Percentiles rank a stretch among this genome's conserved stretches.
Conservation (phyloP, 2,113 vertebrate genomes). For the Orcinus orca region DNA sequence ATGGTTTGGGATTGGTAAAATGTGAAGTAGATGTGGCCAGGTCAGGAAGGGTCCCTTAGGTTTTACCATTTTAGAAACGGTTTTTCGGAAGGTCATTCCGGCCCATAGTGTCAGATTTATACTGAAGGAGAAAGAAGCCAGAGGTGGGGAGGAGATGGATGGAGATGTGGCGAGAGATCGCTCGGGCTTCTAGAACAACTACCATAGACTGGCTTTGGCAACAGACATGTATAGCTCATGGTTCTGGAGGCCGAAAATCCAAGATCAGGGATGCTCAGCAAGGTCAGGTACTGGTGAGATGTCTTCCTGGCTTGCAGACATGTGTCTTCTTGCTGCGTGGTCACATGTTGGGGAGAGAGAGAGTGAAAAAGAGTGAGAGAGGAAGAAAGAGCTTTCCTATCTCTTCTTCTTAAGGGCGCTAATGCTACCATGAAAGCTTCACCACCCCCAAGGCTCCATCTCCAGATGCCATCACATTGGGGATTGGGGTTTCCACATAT, state of each 20-base stretch:
- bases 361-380: background rate
- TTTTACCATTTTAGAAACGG: too few species aligned
- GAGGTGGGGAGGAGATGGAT: background rate
- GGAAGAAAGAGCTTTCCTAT: background rate
- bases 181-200: background rate
- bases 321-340: background rate
- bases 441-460: too few species aligned
- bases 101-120: background rate
- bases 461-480: background rate
- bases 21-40: background rate
- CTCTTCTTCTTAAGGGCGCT: background rate
- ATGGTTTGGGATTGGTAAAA: background rate
- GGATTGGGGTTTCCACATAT: background rate
- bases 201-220: background rate
- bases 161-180: background rate
- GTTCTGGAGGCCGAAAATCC: background rate
- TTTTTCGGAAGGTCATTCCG: background rate
- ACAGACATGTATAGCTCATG: background rate
- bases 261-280: background rate
- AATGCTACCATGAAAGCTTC: background rate
- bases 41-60: background rate
- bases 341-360: fast-evolving
- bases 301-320: background rate
- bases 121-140: too few species aligned
- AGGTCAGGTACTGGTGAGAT: background rate